phyloP scores from a whole-genome alignment of 2,113 vertebrate genomes.

The Pteropus alecto region DNA sequence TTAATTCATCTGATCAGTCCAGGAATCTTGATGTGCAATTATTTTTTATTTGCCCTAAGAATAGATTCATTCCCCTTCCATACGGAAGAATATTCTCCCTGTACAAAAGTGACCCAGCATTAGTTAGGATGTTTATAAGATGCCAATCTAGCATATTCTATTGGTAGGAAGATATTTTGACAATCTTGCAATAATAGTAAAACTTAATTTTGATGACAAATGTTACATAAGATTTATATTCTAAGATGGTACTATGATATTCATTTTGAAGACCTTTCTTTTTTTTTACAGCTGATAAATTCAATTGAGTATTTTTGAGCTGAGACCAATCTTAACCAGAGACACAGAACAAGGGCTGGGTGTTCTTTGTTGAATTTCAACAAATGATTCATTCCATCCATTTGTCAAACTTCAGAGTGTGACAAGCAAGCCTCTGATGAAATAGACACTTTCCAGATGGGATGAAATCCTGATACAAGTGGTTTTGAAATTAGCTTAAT shows the following conservation, averaged over 20 bases:
- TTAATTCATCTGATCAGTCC: constrained; percentile 65
- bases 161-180: constrained; percentile 64
- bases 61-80: constrained; percentile 64
- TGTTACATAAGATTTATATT: constrained; percentile 31
- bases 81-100: constrained; percentile 64
- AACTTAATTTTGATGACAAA: constrained; percentile 50
- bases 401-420: constrained; percentile 63
- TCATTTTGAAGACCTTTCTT: constrained; percentile 15
- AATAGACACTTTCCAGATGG: constrained; percentile 10
- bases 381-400: constrained; percentile 48
- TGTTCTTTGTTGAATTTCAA: constrained; percentile 40
- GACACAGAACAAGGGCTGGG: background rate
- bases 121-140: constrained; percentile 62
- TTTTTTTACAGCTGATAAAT: constrained; percentile 19
- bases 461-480: constrained; percentile 45
- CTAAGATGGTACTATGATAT: background rate
- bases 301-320: constrained; percentile 2
- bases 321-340: background rate
- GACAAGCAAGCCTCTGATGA: constrained; percentile 42
- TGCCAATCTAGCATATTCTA: constrained; percentile 47
- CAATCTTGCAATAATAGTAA: background rate
- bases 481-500: constrained; percentile 61
- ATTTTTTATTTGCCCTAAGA: constrained; percentile 66
- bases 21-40: constrained; percentile 54
- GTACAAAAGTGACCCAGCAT: constrained; percentile 75